Conservation (phyloP, 1,140 invertebrate species). For the Lepidurus arcticus region DNA sequence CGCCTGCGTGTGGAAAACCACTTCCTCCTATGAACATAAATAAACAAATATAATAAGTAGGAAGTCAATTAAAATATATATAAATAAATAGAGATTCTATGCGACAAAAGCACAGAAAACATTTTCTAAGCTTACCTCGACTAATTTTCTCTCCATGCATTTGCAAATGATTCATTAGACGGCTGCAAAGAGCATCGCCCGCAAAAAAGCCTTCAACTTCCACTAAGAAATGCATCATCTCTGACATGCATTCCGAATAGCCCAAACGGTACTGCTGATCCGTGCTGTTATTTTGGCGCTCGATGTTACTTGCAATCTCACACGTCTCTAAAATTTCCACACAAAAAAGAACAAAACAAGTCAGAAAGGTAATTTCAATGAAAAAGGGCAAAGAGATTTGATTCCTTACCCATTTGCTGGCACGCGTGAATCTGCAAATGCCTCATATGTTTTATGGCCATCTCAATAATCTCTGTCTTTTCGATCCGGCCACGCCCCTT, state of each 20-base stretch:
- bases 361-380: not conserved
- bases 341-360: conserved; percentile 35
- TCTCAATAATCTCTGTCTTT: conserved; percentile 97
- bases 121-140: conserved; percentile 47
- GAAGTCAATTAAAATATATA: not conserved
- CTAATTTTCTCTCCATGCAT: conserved; percentile 68
- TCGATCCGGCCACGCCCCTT: conserved; percentile 91
- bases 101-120: not conserved
- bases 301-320: conserved; percentile 33
- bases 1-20: not conserved
- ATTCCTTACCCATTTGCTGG: conserved; percentile 39
- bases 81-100: not conserved
- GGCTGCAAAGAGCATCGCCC: conserved; percentile 70
- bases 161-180: conserved; percentile 74
- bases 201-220: conserved; percentile 70
- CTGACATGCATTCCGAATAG: conserved; percentile 83
- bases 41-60: not conserved
- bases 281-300: conserved; percentile 37
- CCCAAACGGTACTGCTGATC: conserved; percentile 65
- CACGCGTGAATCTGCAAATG: conserved; percentile 60
- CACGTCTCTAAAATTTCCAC: conserved; percentile 26
- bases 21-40: not conserved
- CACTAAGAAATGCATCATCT: conserved; percentile 80
- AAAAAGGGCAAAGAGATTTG: not conserved
- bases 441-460: conserved; percentile 91